Percentiles rank a stretch among this genome's conserved stretches.
These are phyloP conservation scores for Toxotes chatareus DNA, from an alignment of 2,113 vertebrate genomes.

Conservation along the genomic window DNA sequence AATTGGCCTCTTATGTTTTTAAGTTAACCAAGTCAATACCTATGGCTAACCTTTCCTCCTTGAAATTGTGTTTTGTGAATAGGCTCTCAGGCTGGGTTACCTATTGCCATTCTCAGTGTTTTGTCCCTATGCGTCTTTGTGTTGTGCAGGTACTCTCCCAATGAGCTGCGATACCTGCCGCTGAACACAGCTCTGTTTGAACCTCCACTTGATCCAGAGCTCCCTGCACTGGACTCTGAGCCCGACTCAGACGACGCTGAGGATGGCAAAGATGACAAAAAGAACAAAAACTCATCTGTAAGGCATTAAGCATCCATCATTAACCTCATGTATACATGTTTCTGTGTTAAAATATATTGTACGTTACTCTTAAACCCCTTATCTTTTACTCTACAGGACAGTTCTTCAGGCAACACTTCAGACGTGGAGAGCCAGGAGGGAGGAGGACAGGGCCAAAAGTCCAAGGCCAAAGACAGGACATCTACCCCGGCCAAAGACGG, in stretches of 20 bases:
- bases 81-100: neutral
- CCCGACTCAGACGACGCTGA: constrained; percentile 95
- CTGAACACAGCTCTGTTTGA: constrained; percentile 97
- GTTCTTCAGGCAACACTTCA: constrained; percentile 94
- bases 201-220: constrained; percentile 95
- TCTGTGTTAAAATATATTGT: neutral
- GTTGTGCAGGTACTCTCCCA: constrained; percentile 92
- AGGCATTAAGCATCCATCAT: constrained; percentile 37
- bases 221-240: constrained; percentile 94
- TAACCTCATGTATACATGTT: neutral
- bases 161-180: constrained; percentile 96
- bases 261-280: constrained; percentile 90
- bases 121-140: constrained; percentile 4
- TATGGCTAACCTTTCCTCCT: neutral
- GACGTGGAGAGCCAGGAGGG: constrained; percentile 97
- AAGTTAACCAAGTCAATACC: neutral
- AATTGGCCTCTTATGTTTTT: neutral
- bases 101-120: neutral
- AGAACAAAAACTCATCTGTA: constrained; percentile 88
- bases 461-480: constrained; percentile 91
- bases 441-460: constrained; percentile 84
- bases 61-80: neutral
- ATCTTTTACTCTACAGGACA: constrained; percentile 87
- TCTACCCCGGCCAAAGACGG: constrained; percentile 90
- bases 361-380: neutral